These are phyloP conservation scores for Heliconius ismenius DNA, from an alignment of 2,888 invertebrate genomes.

Conservation along the genomic window DNA sequence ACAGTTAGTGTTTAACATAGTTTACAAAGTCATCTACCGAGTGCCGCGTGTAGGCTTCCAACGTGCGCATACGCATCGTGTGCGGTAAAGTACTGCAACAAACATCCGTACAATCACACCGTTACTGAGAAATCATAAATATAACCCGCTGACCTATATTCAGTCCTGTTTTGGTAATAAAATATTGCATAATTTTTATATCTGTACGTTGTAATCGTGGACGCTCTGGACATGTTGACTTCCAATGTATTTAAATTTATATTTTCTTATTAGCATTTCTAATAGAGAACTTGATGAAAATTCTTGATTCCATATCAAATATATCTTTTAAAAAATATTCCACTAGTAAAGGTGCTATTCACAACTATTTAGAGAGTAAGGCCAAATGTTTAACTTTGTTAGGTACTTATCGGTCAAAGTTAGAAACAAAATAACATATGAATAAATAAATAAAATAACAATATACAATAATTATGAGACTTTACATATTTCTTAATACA, in stretches of 20 bases:
- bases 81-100: slow-evolving; percentile 60
- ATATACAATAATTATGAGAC: too few species aligned
- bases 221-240: not conserved
- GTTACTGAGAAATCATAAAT: slow-evolving; percentile 74
- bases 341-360: not conserved
- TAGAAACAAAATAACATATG: not conserved
- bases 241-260: slow-evolving; percentile 6
- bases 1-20: slow-evolving; percentile 47
- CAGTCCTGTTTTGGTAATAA: slow-evolving; percentile 66
- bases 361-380: not conserved
- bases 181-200: slow-evolving; percentile 71
- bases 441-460: too few species aligned
- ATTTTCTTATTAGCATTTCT: slow-evolving; percentile 1
- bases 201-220: slow-evolving; percentile 48
- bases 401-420: not conserved
- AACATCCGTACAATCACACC: slow-evolving; percentile 72
- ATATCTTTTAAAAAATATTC: not conserved
- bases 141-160: slow-evolving; percentile 72
- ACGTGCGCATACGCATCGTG: slow-evolving; percentile 54
- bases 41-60: slow-evolving; percentile 58
- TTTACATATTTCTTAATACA: not conserved
- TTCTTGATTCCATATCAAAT: not conserved
- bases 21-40: slow-evolving; percentile 62
- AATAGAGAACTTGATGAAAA: slow-evolving; percentile 1
- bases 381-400: not conserved